phyloP scores from a whole-genome alignment of 2,888 invertebrate genomes.

The Falcaria lacertinaria region DNA sequence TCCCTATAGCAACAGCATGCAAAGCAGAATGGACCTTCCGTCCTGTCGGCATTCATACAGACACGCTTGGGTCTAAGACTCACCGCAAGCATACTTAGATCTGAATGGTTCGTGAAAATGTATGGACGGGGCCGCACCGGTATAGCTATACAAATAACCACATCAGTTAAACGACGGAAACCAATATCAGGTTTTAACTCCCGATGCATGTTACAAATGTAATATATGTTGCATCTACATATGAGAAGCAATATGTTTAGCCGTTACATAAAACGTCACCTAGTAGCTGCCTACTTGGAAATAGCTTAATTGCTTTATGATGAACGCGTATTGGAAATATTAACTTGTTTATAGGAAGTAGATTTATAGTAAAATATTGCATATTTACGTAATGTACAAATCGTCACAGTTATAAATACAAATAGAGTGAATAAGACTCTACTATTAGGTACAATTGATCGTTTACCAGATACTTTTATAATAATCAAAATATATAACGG shows the following conservation, averaged over 20 bases:
- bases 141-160: slow-evolving; percentile 10
- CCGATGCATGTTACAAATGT: not conserved
- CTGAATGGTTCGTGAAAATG: slow-evolving; percentile 43
- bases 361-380: no score
- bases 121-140: slow-evolving; percentile 36
- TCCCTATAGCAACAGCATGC: not conserved
- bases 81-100: slow-evolving; percentile 38
- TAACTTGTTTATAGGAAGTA: not conserved
- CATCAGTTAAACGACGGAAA: not conserved
- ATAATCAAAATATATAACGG: no score
- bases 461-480: no score
- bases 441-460: no score
- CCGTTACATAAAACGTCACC: no score
- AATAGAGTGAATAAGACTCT: no score
- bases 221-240: not conserved
- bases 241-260: not conserved
- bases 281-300: no score
- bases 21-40: slow-evolving; percentile 8
- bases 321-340: no score
- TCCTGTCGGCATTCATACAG: slow-evolving; percentile 27
- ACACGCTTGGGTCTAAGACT: slow-evolving; percentile 21
- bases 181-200: not conserved
- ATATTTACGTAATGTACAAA: no score
- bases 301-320: no score
- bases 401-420: no score